Percentiles rank a stretch among this genome's conserved stretches.
Evolutionary conservation across 2,113 vertebrate genomes (phyloP).

Genomic region (Shinisaurus crocodilurus): DNA sequence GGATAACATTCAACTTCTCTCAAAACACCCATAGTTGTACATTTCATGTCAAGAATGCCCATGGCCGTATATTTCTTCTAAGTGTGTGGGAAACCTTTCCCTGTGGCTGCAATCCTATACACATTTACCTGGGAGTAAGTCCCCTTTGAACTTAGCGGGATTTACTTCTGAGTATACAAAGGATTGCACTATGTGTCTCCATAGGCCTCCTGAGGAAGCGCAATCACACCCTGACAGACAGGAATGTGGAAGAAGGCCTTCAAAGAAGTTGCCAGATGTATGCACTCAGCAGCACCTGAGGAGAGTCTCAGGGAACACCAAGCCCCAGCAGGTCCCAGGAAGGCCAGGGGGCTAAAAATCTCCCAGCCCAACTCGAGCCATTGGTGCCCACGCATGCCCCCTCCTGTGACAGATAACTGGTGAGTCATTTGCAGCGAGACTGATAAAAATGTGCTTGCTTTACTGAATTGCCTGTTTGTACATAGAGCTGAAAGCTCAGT

Average conservation of each 20-base stretch:
- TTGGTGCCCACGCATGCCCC: neutral
- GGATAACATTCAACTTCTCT: neutral
- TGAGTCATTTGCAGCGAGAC: neutral
- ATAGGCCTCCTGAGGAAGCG: conserved; percentile 15
- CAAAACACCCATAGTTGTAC: neutral
- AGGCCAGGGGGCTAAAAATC: neutral
- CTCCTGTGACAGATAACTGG: conserved; percentile 17
- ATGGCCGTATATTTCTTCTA: neutral
- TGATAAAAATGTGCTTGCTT: neutral
- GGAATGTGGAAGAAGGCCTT: conserved; percentile 5
- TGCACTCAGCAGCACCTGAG: neutral
- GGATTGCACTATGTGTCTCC: neutral
- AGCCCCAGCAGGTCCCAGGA: neutral
- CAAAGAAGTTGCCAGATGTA: conserved; percentile 11
- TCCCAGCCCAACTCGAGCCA: neutral
- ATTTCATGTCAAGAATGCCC: neutral
- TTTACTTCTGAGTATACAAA: neutral
- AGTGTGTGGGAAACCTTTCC: conserved; percentile 22
- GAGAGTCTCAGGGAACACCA: conserved; percentile 19
- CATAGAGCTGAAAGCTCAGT: neutral
- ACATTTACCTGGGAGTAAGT: neutral
- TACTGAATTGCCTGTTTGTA: neutral
- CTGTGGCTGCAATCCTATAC: neutral
- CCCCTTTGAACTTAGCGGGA: neutral
- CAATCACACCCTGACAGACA: rapidly evolving